Evolutionary conservation across 2,888 invertebrate species (phyloP), one percentile per base, ranked within the genome.

Genomic region (Elysia crispata): DNA sequence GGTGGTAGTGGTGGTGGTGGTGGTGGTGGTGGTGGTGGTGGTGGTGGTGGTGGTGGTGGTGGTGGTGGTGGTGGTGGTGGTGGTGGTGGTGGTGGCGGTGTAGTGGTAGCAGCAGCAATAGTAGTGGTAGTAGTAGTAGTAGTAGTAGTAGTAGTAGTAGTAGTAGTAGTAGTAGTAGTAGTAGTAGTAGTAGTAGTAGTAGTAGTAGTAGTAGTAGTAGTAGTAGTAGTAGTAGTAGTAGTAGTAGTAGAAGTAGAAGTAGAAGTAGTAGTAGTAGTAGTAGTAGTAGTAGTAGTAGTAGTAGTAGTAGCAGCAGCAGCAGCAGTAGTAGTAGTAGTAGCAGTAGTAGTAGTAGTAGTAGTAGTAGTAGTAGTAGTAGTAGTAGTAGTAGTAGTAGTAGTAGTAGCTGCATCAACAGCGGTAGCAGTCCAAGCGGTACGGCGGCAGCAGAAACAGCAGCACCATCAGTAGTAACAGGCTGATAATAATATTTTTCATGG

Each of bases 241-340:
- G 28, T 28, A 28, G 28, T 18, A 41, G 49, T 23, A 41, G 49
- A 49, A 41, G 49, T 23, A 72, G 72, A 49, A 72, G 72, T 23
- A 72, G 72, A 49, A 72, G 72, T 23, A 72, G 72, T 23, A 49
- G 49, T n/a, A 72, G 49, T 13, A 72, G 49, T 23, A 41, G 49
- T 23, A 41, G 49, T 23, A 41, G 49, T 23, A 72, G 72, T 23
- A 72, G 72, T 23, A 72, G 41, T 18, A 72, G 41, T 18, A 72
- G 41, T 18, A 72, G 41, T 18, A 41, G 28, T n/a, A 64, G 25
- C n/a, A 70, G n/a, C n/a, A n/a, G n/a, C n/a, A n/a, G n/a, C n/a
- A n/a, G n/a, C n/a, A n/a, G n/a, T n/a, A n/a, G n/a, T n/a, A n/a
- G n/a, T n/a, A n/a, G n/a, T n/a, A n/a, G n/a, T 54, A 54, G 54